These are phyloP conservation scores for Motacilla alba DNA, from an alignment of 2,113 vertebrate genomes.

Conservation along the genomic window DNA sequence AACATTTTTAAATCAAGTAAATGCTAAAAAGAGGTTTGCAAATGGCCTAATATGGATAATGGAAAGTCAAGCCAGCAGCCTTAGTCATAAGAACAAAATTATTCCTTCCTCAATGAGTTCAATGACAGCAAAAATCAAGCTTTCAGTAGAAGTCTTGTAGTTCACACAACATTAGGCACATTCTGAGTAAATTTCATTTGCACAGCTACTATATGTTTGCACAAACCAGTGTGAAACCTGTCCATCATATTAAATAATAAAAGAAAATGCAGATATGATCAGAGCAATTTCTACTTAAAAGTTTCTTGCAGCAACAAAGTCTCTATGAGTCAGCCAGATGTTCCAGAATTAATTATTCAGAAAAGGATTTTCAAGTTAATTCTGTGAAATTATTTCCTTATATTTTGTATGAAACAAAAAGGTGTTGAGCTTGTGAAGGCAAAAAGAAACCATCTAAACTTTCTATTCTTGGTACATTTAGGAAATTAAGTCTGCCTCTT, in stretches of 20 bases:
- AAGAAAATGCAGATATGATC: slow-evolving; percentile 55
- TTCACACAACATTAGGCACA: slow-evolving; percentile 17
- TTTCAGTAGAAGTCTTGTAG: slow-evolving; percentile 9
- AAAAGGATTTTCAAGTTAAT: slow-evolving; percentile 52
- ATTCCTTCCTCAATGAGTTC: not conserved
- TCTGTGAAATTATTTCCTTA: slow-evolving; percentile 60
- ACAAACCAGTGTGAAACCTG: slow-evolving; percentile 37
- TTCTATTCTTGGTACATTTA: not conserved
- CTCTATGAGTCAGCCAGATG: slow-evolving; percentile 59
- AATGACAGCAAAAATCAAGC: slow-evolving; percentile 23
- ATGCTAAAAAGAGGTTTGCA: not conserved
- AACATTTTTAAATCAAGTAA: not conserved
- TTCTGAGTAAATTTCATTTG: slow-evolving; percentile 36
- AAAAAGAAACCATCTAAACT: not conserved
- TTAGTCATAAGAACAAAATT: not conserved
- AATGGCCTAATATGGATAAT: not conserved
- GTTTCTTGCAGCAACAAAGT: slow-evolving; percentile 56
- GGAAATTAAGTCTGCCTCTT: slow-evolving; percentile 3
- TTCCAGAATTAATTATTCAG: slow-evolving; percentile 69
- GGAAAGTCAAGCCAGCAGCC: not conserved
- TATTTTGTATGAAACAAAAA: slow-evolving; percentile 32
- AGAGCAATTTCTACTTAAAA: slow-evolving; percentile 46
- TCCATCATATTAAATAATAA: slow-evolving; percentile 63
- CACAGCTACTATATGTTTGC: slow-evolving; percentile 21
- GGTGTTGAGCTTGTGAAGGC: not conserved